phyloP scores from a whole-genome alignment of 2,113 vertebrate species.

The Eurystomus gularis region DNA sequence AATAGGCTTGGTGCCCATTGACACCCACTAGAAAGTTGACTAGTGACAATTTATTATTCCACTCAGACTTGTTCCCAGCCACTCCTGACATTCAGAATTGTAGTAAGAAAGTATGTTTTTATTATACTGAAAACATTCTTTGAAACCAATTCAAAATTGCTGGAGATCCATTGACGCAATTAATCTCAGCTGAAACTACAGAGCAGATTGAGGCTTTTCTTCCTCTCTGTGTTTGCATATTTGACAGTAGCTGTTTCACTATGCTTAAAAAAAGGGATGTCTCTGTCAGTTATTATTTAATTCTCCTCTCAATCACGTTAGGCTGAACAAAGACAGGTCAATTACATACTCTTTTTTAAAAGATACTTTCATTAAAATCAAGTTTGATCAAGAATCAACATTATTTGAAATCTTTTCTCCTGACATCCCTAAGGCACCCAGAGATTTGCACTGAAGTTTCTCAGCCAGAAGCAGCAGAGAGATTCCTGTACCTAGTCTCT shows the following conservation, averaged over 20 bases:
- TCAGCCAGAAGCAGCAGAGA: background rate
- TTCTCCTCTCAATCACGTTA: constrained; percentile 46
- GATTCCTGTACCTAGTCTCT: background rate
- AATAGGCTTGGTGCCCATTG: constrained; percentile 47
- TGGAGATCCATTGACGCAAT: constrained; percentile 7
- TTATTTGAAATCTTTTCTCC: constrained; percentile 8
- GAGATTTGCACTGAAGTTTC: background rate
- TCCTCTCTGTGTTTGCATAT: constrained; percentile 27
- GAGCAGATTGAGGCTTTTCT: background rate
- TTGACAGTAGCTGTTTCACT: constrained; percentile 32
- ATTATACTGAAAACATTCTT: constrained; percentile 19
- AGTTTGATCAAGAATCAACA: constrained; percentile 33
- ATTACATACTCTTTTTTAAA: constrained; percentile 17
- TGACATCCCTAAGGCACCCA: background rate
- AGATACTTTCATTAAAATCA: constrained; percentile 36
- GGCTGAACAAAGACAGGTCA: constrained; percentile 49
- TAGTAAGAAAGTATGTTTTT: constrained; percentile 36
- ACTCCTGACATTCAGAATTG: background rate
- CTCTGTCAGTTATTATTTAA: constrained; percentile 39
- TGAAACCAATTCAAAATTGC: background rate
- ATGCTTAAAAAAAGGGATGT: background rate
- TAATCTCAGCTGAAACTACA: background rate
- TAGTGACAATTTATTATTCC: constrained; percentile 52
- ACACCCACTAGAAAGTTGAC: constrained; percentile 35
- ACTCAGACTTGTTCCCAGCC: constrained; percentile 34